Base-by-base conservation (phyloP, 2,113 vertebrate genomes). In the Macquaria ambigua region DNA sequence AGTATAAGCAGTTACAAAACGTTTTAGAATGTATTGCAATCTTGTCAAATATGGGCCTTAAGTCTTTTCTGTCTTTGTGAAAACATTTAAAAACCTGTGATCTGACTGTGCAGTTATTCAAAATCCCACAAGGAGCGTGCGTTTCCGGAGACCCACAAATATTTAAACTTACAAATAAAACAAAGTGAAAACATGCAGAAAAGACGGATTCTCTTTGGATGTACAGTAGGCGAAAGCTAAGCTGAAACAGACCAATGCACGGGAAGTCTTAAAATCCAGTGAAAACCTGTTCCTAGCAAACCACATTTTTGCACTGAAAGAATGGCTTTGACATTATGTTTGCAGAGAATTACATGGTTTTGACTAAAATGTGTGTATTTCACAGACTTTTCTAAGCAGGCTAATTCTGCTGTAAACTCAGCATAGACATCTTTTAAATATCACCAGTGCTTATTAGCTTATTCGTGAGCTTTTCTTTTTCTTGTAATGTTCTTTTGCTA, bases 171-270 rank as follows among this genome's bases (percentile, higher is more conserved):
- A 23, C 6, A 62, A 31, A 59, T 21, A 4, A 52, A 8, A 53
- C 16, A 59, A 79, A 83, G 76, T 55, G 43, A 62, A 53, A 70
- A 75, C 8, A 67, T 56, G 25, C 15, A 34, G 43, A 78, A 2
- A 34, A 23, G 37, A 15, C 18, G 9, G 18, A 25, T 43, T 70
- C 1, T 25, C 23, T 23, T 20, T 23, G 20, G 6, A 64, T 20
- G 12, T 39, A 39, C 50, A 34, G 18, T n/a, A 39, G 43, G 31
- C 6, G 37, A 78, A 52, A 6, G 10, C 16, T 69, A 28, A 41
- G 43, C 18, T 11, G 5, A 64, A 75, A 9, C 14, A 52, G 28
- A 48, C 10, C 0, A 4, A 25, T 11, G 16, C 53, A 28, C 8
- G 7, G 8, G 3, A 67, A 6, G 48, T 16, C 5, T 67, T 20